Conservation (phyloP, 92 coral and sea anemone species). For the Phenganax subtilis region DNA sequence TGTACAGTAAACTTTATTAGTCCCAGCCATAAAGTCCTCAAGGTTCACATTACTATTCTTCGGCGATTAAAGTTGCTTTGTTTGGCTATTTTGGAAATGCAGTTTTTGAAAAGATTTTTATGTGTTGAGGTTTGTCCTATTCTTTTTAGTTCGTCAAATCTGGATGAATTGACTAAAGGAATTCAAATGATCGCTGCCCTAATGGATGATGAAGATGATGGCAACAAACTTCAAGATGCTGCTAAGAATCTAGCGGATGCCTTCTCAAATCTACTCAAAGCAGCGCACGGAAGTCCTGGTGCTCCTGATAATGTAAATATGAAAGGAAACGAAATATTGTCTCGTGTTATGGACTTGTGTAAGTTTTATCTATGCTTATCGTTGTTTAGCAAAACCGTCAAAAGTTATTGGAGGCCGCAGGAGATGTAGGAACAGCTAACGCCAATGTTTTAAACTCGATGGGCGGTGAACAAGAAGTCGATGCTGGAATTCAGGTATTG, state of each 20-base stretch:
- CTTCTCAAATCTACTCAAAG: slow-evolving; percentile 77
- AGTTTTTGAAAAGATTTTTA: too few species aligned
- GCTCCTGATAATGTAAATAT: slow-evolving; percentile 66
- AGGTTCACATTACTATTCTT: too few species aligned
- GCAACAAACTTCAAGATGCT: slow-evolving; percentile 76
- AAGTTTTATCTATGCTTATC: background rate
- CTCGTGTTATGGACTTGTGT: background rate
- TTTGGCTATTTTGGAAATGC: too few species aligned
- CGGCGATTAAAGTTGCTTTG: too few species aligned
- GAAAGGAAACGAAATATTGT: background rate
- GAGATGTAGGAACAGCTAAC: slow-evolving; percentile 85
- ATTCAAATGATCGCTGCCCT: slow-evolving; percentile 97
- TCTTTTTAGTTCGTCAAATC: slow-evolving; percentile 69
- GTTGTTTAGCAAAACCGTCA: slow-evolving; percentile 62
- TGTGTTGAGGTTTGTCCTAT: background rate
- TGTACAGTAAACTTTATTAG: too few species aligned
- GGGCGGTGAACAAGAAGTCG: slow-evolving; percentile 91
- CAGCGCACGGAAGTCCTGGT: slow-evolving; percentile 85
- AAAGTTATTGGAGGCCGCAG: slow-evolving; percentile 77
- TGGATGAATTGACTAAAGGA: slow-evolving; percentile 88
- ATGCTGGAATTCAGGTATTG: slow-evolving; percentile 86
- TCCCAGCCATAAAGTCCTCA: too few species aligned
- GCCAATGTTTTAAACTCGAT: slow-evolving; percentile 83
- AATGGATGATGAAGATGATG: slow-evolving; percentile 82
- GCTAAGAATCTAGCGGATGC: slow-evolving; percentile 90